Percentiles rank a stretch among this genome's conserved stretches.
Evolutionary conservation across 2,113 vertebrate genomes (phyloP).

Genomic region (Hydrolagus affinis): DNA sequence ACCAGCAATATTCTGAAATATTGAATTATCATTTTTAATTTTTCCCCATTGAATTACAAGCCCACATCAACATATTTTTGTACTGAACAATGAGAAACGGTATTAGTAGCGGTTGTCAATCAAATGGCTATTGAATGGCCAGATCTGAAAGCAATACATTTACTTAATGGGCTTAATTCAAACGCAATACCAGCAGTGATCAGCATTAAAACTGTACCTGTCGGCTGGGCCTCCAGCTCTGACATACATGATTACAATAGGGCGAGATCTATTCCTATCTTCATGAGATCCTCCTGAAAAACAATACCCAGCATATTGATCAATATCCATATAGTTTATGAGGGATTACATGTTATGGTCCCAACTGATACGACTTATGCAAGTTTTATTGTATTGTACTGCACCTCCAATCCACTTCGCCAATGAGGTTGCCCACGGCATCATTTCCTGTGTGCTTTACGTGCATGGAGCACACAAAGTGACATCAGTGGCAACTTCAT

Average conservation of each 20-base stretch:
- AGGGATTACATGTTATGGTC: no score
- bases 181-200: background rate
- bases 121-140: background rate
- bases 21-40: constrained; percentile 1
- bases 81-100: constrained; percentile 38
- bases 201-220: constrained; percentile 60
- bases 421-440: no score
- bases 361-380: no score
- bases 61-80: background rate
- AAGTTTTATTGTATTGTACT: no score
- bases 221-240: constrained; percentile 89
- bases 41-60: background rate
- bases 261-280: constrained; percentile 96
- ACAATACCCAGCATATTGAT: background rate
- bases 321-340: background rate
- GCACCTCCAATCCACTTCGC: no score
- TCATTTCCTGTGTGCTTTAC: no score
- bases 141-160: background rate
- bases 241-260: constrained; percentile 88
- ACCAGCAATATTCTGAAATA: background rate
- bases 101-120: background rate
- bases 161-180: background rate
- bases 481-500: no score
- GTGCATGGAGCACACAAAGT: no score
- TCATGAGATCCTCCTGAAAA: constrained; percentile 81